Evolutionary conservation across 2,888 invertebrate genomes (phyloP).

Genomic region (Orthosia cruda): DNA sequence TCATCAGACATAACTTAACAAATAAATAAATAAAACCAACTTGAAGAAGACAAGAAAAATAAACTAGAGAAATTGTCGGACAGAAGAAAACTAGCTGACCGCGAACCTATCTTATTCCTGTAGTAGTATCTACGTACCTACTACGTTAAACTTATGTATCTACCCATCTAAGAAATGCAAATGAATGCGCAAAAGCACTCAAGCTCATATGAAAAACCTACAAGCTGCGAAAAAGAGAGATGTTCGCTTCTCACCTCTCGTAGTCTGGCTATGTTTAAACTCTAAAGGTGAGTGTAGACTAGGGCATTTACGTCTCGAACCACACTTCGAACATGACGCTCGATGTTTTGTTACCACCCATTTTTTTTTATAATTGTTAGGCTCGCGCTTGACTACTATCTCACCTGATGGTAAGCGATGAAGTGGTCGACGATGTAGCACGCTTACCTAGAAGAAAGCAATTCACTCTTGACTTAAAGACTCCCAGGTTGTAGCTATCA

Average conservation of each 20-base stretch:
- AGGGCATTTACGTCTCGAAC: no score
- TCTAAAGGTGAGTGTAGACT: neutral
- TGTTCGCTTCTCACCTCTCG: neutral
- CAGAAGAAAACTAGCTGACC: conserved; percentile 1
- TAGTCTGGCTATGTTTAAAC: neutral
- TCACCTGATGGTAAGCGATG: no score
- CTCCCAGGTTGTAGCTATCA: no score
- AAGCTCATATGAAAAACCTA: neutral
- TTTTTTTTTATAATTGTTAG: no score
- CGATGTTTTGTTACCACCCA: no score
- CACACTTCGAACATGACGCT: no score
- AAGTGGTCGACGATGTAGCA: no score
- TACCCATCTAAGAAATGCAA: neutral
- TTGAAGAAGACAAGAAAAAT: conserved; percentile 13
- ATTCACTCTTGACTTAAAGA: no score
- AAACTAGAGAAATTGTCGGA: conserved; percentile 12
- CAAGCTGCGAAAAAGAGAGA: conserved; percentile 3
- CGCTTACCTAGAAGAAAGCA: no score
- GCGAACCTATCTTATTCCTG: neutral
- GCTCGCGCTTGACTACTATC: no score
- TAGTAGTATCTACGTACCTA: conserved; percentile 1
- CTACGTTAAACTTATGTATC: neutral
- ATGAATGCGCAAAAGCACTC: conserved; percentile 23
- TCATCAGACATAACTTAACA: no score
- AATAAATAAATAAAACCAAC: no score